These are phyloP conservation scores for Ctenoplectra terminalis DNA, from an alignment of 1,140 invertebrate species.

Conservation along the genomic window DNA sequence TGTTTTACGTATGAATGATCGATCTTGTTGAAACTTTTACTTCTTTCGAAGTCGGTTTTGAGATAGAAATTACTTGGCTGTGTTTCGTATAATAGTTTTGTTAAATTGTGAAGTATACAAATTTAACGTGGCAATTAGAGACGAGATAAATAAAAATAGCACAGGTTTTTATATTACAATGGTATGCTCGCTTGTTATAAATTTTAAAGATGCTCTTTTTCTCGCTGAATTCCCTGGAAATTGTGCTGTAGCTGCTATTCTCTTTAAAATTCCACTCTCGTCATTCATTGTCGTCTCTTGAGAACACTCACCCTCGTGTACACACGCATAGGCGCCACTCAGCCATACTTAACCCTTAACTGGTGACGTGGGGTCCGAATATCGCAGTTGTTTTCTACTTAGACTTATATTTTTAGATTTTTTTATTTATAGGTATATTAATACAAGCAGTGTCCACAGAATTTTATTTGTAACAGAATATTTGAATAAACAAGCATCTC, in stretches of 20 bases:
- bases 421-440: no score
- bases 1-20: not conserved
- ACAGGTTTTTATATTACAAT: not conserved
- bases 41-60: not conserved
- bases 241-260: not conserved
- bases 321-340: not conserved
- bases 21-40: not conserved
- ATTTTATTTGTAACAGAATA: no score
- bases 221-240: not conserved
- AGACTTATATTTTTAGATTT: no score
- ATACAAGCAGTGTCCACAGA: no score
- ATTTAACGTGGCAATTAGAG: not conserved
- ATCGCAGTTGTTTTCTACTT: no score
- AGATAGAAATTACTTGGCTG: not conserved
- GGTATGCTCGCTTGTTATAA: not conserved
- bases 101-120: no score
- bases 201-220: not conserved
- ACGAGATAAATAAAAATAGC: not conserved
- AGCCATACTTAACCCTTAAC: not conserved
- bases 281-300: not conserved
- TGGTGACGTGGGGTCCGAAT: no score
- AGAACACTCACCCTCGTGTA: not conserved
- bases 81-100: not conserved
- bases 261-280: not conserved
- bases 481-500: no score